A percentile compares a stretch with the other conserved stretches of the same genome.
phyloP scores from a whole-genome alignment of 2,797 vertebrate genomes.

The Sebastes taczanowskii region DNA sequence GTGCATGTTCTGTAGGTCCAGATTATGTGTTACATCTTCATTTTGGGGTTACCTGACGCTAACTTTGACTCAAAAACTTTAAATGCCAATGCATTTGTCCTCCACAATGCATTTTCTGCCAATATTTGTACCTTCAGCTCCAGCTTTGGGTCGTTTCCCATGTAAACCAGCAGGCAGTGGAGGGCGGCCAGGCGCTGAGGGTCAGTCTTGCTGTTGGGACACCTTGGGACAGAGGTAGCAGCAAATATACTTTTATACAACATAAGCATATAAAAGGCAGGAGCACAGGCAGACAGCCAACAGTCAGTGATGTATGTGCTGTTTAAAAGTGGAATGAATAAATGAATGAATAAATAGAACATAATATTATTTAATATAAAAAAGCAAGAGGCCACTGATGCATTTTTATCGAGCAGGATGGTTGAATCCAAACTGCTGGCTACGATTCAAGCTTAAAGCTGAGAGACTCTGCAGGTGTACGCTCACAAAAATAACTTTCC shows the following conservation, averaged over 20 bases:
- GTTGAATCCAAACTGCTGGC: conserved; percentile 18
- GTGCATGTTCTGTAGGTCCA: not conserved
- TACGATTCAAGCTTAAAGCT: conserved; percentile 11
- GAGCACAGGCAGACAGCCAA: conserved; percentile 11
- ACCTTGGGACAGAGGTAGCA: conserved; percentile 49
- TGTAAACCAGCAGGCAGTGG: conserved; percentile 89
- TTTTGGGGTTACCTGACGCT: not conserved
- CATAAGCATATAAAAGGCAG: conserved; percentile 25
- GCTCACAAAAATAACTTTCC: conserved; percentile 11
- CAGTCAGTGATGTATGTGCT: conserved; percentile 9
- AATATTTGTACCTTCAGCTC: conserved; percentile 76
- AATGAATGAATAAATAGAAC: conserved; percentile 4
- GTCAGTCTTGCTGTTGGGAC: conserved; percentile 72
- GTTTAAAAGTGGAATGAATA: conserved; percentile 15
- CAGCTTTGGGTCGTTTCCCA: conserved; percentile 77
- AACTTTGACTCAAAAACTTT: not conserved
- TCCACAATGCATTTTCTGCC: not conserved
- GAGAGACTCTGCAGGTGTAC: conserved; percentile 13
- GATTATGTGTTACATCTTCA: not conserved
- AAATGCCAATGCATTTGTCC: conserved; percentile 38
- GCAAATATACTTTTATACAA: conserved; percentile 41
- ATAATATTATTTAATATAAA: not conserved
- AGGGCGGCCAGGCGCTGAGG: conserved; percentile 87
- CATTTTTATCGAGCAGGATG: conserved; percentile 14
- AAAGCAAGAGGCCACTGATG: not conserved